phyloP scores from a whole-genome alignment of 2,797 vertebrate genomes.

The Tamandua tetradactyla region DNA sequence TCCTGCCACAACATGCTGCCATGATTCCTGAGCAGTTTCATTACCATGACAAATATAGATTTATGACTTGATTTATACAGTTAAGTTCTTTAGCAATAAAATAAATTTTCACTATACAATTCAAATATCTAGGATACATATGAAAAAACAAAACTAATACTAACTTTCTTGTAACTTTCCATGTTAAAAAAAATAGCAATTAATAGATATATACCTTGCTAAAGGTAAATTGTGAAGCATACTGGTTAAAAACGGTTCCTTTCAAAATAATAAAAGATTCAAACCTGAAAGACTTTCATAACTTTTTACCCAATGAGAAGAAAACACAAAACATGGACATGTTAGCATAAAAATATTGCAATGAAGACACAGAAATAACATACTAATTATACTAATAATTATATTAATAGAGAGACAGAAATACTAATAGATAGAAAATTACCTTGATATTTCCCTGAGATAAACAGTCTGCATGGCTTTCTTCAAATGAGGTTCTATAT shows the following conservation, averaged over 20 bases:
- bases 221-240: neutral
- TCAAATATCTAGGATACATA: conserved; percentile 33
- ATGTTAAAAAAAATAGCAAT: neutral
- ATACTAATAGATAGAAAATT: conserved; percentile 54
- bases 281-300: neutral
- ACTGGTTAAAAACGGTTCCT: conserved; percentile 20
- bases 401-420: too few species aligned
- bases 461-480: conserved; percentile 99
- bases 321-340: neutral
- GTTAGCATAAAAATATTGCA: neutral
- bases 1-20: too few species aligned
- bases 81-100: neutral
- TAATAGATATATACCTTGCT: neutral
- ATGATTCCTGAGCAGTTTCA: neutral
- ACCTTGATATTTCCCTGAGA: conserved; percentile 98
- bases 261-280: conserved; percentile 20
- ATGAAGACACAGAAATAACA: neutral
- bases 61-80: neutral
- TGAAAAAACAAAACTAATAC: neutral
- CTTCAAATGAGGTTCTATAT: conserved; percentile 98
- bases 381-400: too few species aligned
- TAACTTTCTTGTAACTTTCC: neutral
- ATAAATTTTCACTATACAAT: neutral
- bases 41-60: neutral
- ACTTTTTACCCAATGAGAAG: neutral